Percentiles rank a stretch among this genome's conserved stretches.
Evolutionary conservation across 2,888 invertebrate genomes (phyloP).

Genomic region (Branchinecta sandiegonensis): DNA sequence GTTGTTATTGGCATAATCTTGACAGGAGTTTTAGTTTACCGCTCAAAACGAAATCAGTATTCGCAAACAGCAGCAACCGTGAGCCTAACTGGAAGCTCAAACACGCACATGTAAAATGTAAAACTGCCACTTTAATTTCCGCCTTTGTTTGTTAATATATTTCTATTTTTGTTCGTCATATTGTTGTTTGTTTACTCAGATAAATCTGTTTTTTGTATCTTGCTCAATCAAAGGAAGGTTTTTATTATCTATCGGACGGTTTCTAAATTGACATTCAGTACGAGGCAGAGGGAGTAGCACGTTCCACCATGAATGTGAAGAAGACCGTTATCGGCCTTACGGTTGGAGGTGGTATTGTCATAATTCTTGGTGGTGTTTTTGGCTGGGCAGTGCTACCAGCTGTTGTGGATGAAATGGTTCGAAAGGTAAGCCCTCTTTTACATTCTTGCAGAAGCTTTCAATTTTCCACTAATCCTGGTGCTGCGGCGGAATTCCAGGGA

Average conservation of each 20-base stretch:
- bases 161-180: neutral
- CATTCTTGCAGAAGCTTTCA: neutral
- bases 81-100: constrained; percentile 1
- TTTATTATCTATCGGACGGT: no score
- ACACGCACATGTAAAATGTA: neutral
- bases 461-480: no score
- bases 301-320: neutral
- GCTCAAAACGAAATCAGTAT: constrained; percentile 6
- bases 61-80: constrained; percentile 12
- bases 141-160: constrained; percentile 3
- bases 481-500: no score
- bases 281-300: no score
- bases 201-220: no score
- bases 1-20: constrained; percentile 16
- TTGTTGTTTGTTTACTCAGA: neutral
- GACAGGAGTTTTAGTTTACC: neutral
- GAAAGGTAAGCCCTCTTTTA: neutral
- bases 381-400: neutral
- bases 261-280: no score
- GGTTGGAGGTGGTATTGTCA: constrained; percentile 13
- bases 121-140: neutral
- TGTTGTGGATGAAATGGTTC: neutral
- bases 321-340: constrained; percentile 10
- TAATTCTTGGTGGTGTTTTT: neutral
- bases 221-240: no score